Evolutionary conservation across 2,888 invertebrate species (phyloP).

Genomic region (Coelinius sp.): DNA sequence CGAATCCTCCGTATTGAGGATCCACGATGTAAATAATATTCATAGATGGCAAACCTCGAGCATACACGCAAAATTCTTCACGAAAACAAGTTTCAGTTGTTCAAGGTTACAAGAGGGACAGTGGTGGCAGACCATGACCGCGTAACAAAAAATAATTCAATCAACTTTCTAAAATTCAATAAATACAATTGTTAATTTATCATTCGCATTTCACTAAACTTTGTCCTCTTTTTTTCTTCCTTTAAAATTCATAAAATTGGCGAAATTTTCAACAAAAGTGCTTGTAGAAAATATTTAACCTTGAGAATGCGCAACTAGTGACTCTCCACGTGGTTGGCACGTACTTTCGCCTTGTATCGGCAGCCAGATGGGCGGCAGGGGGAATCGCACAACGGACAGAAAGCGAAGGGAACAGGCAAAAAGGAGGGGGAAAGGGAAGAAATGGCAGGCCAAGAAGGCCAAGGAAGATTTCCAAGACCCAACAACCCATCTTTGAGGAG

Average conservation of each 20-base stretch:
- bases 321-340: conserved; percentile 46
- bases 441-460: not conserved
- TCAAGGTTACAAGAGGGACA: conserved; percentile 20
- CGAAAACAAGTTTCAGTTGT: conserved; percentile 23
- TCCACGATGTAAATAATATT: not conserved
- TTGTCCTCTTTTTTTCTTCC: not conserved
- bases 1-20: not conserved
- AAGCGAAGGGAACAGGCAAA: not conserved
- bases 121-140: conserved; percentile 16
- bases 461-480: conserved; percentile 10
- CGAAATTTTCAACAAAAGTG: not conserved
- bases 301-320: conserved; percentile 59
- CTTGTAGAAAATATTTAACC: conserved; percentile 49
- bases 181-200: not conserved
- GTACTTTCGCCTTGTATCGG: conserved; percentile 35
- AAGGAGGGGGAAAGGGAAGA: not conserved
- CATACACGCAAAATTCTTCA: not conserved
- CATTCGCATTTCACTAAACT: not conserved
- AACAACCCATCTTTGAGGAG: conserved; percentile 35
- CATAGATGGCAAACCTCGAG: not conserved
- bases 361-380: conserved; percentile 31
- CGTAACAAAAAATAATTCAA: conserved; percentile 7
- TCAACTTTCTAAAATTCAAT: not conserved
- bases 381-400: conserved; percentile 1
- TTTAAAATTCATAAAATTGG: no score